Base-by-base conservation (phyloP, 2,888 invertebrate genomes). In the Cheilosia impressa region DNA sequence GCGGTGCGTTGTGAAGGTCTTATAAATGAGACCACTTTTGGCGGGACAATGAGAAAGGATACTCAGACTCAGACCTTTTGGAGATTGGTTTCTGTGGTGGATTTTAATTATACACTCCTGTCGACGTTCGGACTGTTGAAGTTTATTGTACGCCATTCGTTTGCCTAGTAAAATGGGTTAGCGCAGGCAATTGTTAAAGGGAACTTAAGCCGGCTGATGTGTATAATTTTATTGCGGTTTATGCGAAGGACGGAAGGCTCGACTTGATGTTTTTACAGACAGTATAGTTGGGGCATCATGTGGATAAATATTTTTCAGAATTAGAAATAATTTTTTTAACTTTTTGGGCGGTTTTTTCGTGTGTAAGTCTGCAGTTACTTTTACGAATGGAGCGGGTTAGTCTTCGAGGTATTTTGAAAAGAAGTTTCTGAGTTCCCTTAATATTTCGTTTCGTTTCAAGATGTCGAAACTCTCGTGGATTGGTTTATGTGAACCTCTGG, bases 41-140 rank as follows among this genome's bases (percentile, higher is more conserved):
- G 66, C 58, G 79, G 79, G 76, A 81, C 81, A 81, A 76, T 76
- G 76, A 80, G 69, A 52, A 76, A 71, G 71, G 69, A 60, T n/a
- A 65, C 53, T 60, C 65, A 47, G 62, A 63, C 53, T 58, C 65
- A 50, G 62, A 76, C 75, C 62, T 63, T 75, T 72, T 63, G 60
- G 43, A 69, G 75, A 63, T 69, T 76, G 81, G 69, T 58, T 81
- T 76, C 81, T 69, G 75, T 76, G 69, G 81, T 81, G 81, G 65
- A 81, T 76, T 81, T 76, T 81, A 81, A 81, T 76, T 81, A 81
- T 81, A 81, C 43, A 60, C 43, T 60, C 73, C 73, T 79, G 73
- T 73, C 79, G 79, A 53, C 79, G 52, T 73, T 68, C 63, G 53
- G 52, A n/a, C 53, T 41, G 38, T 62, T 65, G n/a, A 57, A 50